Evolutionary conservation across 2,888 invertebrate genomes (phyloP).

Genomic region (Cosmia trapezina): DNA sequence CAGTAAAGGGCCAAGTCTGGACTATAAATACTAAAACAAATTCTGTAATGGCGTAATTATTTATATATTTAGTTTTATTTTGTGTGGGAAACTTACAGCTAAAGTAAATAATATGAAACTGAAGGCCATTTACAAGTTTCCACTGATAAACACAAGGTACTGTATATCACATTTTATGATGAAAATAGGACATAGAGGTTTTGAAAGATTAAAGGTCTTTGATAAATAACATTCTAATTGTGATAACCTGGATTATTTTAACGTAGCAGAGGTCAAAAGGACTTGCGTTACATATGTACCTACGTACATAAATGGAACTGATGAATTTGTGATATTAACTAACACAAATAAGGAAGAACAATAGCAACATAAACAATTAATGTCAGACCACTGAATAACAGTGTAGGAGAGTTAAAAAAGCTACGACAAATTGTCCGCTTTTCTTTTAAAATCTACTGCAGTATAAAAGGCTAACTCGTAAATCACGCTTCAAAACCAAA

Average conservation of each 20-base stretch:
- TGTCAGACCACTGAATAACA: conserved; percentile 2
- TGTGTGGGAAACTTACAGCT: no score
- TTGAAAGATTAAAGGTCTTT: neutral
- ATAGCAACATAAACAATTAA: conserved; percentile 5
- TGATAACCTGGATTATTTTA: neutral
- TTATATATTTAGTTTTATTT: no score
- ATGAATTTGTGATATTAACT: neutral
- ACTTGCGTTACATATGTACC: neutral
- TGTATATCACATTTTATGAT: neutral
- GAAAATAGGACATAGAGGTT: neutral
- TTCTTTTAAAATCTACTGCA: conserved; percentile 28
- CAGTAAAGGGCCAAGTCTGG: neutral
- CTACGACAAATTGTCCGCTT: conserved; percentile 11
- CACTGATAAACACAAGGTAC: no score
- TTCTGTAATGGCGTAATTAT: conserved; percentile 3
- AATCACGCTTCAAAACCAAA: conserved; percentile 49
- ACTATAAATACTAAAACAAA: neutral
- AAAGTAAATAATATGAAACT: no score
- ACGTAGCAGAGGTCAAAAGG: neutral
- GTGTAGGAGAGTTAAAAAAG: neutral
- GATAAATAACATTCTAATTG: neutral
- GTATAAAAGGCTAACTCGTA: conserved; percentile 37
- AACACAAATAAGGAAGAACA: neutral
- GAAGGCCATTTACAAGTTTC: no score
- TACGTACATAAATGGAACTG: neutral